Percentiles rank a stretch among this genome's conserved stretches.
These are phyloP conservation scores for Percopsis transmontana DNA, from an alignment of 2,113 vertebrate species.

Conservation along the genomic window DNA sequence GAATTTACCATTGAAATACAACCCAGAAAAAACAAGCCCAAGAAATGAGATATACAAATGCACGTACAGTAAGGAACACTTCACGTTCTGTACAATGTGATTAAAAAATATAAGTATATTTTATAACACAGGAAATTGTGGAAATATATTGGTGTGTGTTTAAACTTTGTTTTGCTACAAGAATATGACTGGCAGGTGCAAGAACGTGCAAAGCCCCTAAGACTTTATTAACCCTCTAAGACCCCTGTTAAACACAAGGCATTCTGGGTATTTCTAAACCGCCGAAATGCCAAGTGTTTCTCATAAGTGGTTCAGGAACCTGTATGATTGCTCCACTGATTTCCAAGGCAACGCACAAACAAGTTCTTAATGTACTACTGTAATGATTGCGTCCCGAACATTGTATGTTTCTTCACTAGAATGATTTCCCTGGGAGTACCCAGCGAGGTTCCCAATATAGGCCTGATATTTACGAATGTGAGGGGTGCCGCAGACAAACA, in stretches of 20 bases:
- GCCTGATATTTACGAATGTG: neutral
- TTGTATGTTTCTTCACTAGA: neutral
- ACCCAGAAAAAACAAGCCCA: constrained; percentile 51
- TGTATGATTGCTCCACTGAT: constrained; percentile 6
- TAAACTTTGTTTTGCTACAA: neutral
- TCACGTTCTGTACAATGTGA: neutral
- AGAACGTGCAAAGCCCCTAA: constrained; percentile 4
- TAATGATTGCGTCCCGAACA: no score
- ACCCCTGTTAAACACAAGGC: constrained; percentile 19
- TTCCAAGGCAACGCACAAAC: neutral
- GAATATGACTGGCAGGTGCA: constrained; percentile 31
- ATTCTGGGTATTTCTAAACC: constrained; percentile 41
- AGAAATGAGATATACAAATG: constrained; percentile 36
- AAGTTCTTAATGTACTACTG: no score
- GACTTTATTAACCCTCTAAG: constrained; percentile 12
- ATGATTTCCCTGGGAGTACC: neutral
- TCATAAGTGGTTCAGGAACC: neutral
- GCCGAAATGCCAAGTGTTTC: constrained; percentile 25
- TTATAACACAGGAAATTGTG: neutral
- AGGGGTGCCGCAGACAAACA: constrained; percentile 12
- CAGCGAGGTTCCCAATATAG: neutral
- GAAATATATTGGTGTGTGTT: neutral
- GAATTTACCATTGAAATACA: constrained; percentile 62
- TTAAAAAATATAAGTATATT: neutral
- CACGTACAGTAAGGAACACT: constrained; percentile 1